These are phyloP conservation scores for Panurus biarmicus DNA, from an alignment of 2,113 vertebrate species.

Conservation along the genomic window DNA sequence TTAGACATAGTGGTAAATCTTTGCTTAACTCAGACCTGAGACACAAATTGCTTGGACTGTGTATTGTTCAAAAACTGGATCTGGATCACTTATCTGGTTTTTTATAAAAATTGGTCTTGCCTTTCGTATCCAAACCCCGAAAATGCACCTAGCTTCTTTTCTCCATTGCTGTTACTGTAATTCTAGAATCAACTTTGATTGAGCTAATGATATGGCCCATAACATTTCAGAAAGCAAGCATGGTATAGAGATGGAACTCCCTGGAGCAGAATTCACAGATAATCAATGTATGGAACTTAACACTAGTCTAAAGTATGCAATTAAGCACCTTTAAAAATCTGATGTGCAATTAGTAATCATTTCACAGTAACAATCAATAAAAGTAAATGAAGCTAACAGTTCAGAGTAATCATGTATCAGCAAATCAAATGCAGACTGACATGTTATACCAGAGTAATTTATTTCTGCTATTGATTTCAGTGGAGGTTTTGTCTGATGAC, in stretches of 20 bases:
- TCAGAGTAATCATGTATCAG: slow-evolving; percentile 17
- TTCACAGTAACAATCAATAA: slow-evolving; percentile 43
- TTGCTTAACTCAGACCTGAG: neutral
- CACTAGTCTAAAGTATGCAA: neutral
- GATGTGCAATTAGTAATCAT: slow-evolving; percentile 37
- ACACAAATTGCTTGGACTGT: neutral
- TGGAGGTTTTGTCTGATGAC: neutral
- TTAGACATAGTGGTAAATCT: neutral
- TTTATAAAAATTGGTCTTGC: neutral
- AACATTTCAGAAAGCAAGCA: neutral
- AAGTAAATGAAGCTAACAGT: slow-evolving; percentile 28
- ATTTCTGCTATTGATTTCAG: slow-evolving; percentile 34
- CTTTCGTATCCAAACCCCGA: neutral
- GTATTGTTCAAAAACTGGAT: neutral
- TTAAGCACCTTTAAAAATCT: slow-evolving; percentile 43
- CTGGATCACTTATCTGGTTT: neutral
- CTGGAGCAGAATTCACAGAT: neutral
- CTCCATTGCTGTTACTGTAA: neutral
- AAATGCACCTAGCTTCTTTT: neutral
- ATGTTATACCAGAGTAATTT: neutral
- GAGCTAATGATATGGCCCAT: neutral
- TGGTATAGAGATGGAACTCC: neutral
- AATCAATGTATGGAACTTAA: neutral
- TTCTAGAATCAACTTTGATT: neutral
- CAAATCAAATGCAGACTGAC: slow-evolving; percentile 33